Base-by-base conservation (phyloP, 1,140 invertebrate species). In the Ooceraea biroi region DNA sequence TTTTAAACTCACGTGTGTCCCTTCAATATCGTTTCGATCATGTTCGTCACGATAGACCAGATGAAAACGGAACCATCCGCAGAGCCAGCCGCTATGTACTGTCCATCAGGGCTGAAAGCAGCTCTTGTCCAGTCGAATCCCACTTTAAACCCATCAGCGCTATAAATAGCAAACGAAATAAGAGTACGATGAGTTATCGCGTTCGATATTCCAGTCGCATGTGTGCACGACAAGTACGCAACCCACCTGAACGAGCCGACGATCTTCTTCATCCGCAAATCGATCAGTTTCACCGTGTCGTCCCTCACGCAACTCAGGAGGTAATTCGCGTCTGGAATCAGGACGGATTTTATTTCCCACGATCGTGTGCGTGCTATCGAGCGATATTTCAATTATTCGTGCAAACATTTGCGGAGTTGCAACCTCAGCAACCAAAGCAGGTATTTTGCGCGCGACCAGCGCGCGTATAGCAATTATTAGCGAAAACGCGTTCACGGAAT, bases 51-150 rank as follows among this genome's bases (percentile, higher is more conserved):
- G 22, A 98, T 96, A 92, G 98, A 98, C 98, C 98, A 99, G 73
- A 99, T 96, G 93, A 97, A 99, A 66, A 99, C 96, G 41, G 96
- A 95, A 19, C 99, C 99, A 94, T 99, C 98, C 0, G 96, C 95
- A 17, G 98, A 98, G 12, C 99, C 99, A 80, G 97, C 98, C 2
- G 97, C 96, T 19, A 98, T 96, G 93, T 98, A 98, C 71, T 97
- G 96, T 3, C 97, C 97, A 93, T 98, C 97, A 25, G 98, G 97
- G 91, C 98, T 99, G 92, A 99, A 99, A 52, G 97, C 96, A 14
- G 98, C 98, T 91, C 98, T 96, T 25, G 97, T 96, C 96, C 97
- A 99, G 95, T 99, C 99, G 94, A 97, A 98, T 46, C 98, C 98
- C 69, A 99, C 97, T 95, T 98, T 98, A 94, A 99, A 99, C 46